Base-by-base conservation (phyloP, 2,888 invertebrate species). In the Pristionchus mayeri region DNA sequence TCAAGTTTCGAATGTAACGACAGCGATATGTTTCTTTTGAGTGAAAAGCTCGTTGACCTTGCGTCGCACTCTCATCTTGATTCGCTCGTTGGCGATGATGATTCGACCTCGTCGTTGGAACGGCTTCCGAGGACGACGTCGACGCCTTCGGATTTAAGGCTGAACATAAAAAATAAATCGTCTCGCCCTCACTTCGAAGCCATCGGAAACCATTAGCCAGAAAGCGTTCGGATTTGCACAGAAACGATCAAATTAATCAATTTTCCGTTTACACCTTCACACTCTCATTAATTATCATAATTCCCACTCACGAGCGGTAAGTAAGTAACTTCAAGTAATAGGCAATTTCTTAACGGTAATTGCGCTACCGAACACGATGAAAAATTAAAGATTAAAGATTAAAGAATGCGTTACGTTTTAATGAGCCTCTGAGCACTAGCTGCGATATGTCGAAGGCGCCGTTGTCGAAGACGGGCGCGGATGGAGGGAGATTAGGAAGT, bases 101-200 rank as follows among this genome's bases (percentile, higher is more conserved):
- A 37, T 40, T 71, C n/a, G n/a, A n/a, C 34, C 50, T 48, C 80
- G 57, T 24, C 24, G 80, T 80, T 24, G 57, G 37, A 16, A 40
- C 30, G 4, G 80, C 54, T 37, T 57, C 80, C 34, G 80, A 80
- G 2, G 57, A 60, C 30, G 81, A 82, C 44, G 81, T 82, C 48
- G 63, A 82, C 48, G 60, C 52, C 63, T 60, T 82, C 48, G 81
- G 54, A 80, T 80, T 80, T n/a, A 80, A 40, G 0, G 80, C 80
- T 80, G 80, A 80, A 57, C 27, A 48, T n/a, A n/a, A n/a, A n/a
- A n/a, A n/a, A n/a, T n/a, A n/a, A n/a, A n/a, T n/a, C n/a, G n/a
- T n/a, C n/a, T n/a, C n/a, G n/a, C n/a, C n/a, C 76, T 78, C 48
- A 50, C 78, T 78, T 3, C 30, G 27, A 78, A 18, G 40, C 9